Evolutionary conservation across 2,113 vertebrate species (phyloP), one percentile per base, ranked within the genome.

Genomic region (Heliornis fulica): DNA sequence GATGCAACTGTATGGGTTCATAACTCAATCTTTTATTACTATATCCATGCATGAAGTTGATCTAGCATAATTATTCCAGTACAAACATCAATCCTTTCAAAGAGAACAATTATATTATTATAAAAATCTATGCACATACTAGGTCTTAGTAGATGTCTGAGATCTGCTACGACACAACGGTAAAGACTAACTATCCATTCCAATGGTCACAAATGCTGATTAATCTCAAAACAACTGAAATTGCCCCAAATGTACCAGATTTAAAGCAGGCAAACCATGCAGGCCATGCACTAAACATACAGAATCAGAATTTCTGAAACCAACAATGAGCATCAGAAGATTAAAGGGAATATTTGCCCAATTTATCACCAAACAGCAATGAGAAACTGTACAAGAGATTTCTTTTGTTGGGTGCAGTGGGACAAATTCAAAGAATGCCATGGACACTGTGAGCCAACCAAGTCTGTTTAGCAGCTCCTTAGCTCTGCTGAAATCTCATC

Each of bases 21-120:
- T 90, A 95, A 93, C 23, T 76, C 59, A 77, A 32, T 85, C 61
- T 77, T 86, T 38, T 20, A 79, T 65, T 68, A 86, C 46, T 54
- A 80, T 51, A 85, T 29, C 63, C n/a, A 70, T 51, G 36, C 59
- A 80, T 54, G 34, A 83, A 64, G 64, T 74, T 86, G 41, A 83
- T 86, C 34, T 77, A 56, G 38, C 66, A 34, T 91, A 93, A 93
- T 77, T 92, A 78, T n/a, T 94, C 83, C 18, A 63, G 54, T 16
- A 90, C 85, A 93, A 95, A 72, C 32, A 89, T 46, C 20, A 80
- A 87, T 66, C 43, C 32, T 95, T 80, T 83, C 34, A 90, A 86
- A 90, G 1, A 90, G 12, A 81, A 64, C 17, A 77, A 90, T 83
- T 74, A 70, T 23, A 77, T 61, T 70, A 59, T 23, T 85, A 74